phyloP scores from a whole-genome alignment of 2,888 invertebrate species.

The Rhodophaea formosa region DNA sequence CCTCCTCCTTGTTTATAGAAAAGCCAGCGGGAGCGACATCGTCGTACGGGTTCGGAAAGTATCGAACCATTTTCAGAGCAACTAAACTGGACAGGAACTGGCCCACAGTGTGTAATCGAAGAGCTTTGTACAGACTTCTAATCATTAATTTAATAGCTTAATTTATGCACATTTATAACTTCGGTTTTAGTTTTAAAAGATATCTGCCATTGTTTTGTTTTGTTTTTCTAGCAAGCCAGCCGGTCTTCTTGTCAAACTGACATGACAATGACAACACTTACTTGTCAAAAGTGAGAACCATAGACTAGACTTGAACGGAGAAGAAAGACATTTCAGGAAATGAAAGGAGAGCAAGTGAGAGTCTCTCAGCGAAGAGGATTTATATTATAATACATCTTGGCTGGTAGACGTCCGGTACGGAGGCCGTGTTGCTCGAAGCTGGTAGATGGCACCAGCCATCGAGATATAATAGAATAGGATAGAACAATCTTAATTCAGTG shows the following conservation, averaged over 20 bases:
- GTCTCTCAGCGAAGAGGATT: too few species aligned
- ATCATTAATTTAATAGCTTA: slow-evolving; percentile 37
- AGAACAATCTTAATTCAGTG: too few species aligned
- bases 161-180: neutral
- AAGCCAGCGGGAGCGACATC: slow-evolving; percentile 45
- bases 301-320: neutral
- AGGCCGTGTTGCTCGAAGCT: too few species aligned
- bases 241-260: too few species aligned
- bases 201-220: slow-evolving; percentile 16
- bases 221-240: slow-evolving; percentile 22
- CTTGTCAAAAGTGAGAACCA: neutral
- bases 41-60: slow-evolving; percentile 63
- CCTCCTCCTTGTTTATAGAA: slow-evolving; percentile 40
- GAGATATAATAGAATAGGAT: too few species aligned
- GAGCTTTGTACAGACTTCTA: slow-evolving; percentile 31
- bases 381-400: too few species aligned
- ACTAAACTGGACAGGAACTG: slow-evolving; percentile 36
- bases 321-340: too few species aligned
- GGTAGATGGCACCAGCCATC: too few species aligned
- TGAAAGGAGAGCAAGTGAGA: too few species aligned
- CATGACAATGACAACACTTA: neutral
- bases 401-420: too few species aligned
- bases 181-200: neutral
- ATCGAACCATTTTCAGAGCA: slow-evolving; percentile 62
- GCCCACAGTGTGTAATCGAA: slow-evolving; percentile 33